Percentiles rank a stretch among this genome's conserved stretches.
These are phyloP conservation scores for Panorpa germanica DNA, from an alignment of 2,888 invertebrate genomes.

Conservation along the genomic window DNA sequence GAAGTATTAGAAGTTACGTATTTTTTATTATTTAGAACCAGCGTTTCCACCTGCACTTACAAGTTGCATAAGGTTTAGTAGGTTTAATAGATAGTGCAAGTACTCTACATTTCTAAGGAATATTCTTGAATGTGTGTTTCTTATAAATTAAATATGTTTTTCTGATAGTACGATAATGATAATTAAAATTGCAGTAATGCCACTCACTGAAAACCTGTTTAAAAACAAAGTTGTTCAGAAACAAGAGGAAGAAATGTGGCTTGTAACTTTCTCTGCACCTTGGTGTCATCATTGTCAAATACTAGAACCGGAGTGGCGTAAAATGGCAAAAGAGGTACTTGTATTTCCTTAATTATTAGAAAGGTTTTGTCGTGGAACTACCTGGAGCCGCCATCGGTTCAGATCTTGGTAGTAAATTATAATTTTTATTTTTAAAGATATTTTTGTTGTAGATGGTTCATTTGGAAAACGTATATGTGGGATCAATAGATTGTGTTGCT, in stretches of 20 bases:
- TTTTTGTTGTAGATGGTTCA: conserved; percentile 21
- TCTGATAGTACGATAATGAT: conserved; percentile 9
- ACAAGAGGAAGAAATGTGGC: conserved; percentile 34
- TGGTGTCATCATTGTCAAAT: conserved; percentile 61
- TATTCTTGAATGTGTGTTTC: conserved; percentile 1
- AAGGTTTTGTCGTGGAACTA: too few relatives aligned
- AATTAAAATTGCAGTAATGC: conserved; percentile 26
- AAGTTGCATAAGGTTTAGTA: too few relatives aligned
- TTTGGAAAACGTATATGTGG: conserved; percentile 33
- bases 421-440: conserved; percentile 4
- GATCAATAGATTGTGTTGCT: conserved; percentile 44
- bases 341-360: too few relatives aligned
- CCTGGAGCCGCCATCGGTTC: too few relatives aligned
- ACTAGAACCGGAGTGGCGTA: conserved; percentile 44
- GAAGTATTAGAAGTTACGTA: too few relatives aligned
- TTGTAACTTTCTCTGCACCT: conserved; percentile 52
- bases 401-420: conserved; percentile 1
- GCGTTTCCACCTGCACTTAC: too few relatives aligned
- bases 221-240: conserved; percentile 29
- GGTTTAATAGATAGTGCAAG: too few relatives aligned
- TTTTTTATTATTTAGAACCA: too few relatives aligned
- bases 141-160: conserved; percentile 11
- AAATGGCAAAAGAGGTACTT: conserved; percentile 33
- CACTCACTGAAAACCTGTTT: conserved; percentile 33
- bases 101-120: too few relatives aligned